Percentiles rank a stretch among this genome's conserved stretches.
phyloP scores from a whole-genome alignment of 1,140 invertebrate genomes.

The Drosophila repleta region DNA sequence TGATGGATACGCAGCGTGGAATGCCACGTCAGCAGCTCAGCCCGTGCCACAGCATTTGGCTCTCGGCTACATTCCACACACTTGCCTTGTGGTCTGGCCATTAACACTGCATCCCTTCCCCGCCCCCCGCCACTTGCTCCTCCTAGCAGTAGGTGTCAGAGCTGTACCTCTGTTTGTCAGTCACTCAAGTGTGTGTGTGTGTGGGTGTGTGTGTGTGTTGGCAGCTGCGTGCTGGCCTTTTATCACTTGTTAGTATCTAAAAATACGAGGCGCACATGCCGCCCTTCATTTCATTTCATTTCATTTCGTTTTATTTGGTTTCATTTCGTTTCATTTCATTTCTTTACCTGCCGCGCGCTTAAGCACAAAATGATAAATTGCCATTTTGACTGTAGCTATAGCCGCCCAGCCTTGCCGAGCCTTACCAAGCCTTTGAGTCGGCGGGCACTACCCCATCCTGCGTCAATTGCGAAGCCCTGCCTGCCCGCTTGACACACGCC shows the following conservation, averaged over 20 bases:
- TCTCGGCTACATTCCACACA: conserved; percentile 38
- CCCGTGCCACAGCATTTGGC: conserved; percentile 9
- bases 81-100: conserved; percentile 45
- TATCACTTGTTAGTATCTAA: conserved; percentile 82
- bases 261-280: conserved; percentile 78
- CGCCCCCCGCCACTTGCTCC: neutral
- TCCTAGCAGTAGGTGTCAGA: conserved; percentile 38
- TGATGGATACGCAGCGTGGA: conserved; percentile 76
- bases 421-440: conserved; percentile 1
- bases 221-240: conserved; percentile 66
- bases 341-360: conserved; percentile 64
- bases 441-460: neutral
- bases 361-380: conserved; percentile 82
- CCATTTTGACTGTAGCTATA: conserved; percentile 72
- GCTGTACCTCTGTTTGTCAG: conserved; percentile 63
- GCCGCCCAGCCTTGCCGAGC: conserved; percentile 36
- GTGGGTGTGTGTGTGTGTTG: conserved; percentile 25
- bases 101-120: conserved; percentile 29
- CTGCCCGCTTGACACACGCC: conserved; percentile 5
- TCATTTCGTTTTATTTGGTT: conserved; percentile 59
- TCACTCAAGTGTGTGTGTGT: conserved; percentile 30
- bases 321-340: conserved; percentile 42
- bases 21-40: conserved; percentile 71
- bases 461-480: too few relatives aligned
- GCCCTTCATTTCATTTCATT: conserved; percentile 70